Percentiles rank a stretch among this genome's conserved stretches.
Evolutionary conservation across 2,113 vertebrate genomes (phyloP).

Genomic region (Ageneiosus marmoratus): DNA sequence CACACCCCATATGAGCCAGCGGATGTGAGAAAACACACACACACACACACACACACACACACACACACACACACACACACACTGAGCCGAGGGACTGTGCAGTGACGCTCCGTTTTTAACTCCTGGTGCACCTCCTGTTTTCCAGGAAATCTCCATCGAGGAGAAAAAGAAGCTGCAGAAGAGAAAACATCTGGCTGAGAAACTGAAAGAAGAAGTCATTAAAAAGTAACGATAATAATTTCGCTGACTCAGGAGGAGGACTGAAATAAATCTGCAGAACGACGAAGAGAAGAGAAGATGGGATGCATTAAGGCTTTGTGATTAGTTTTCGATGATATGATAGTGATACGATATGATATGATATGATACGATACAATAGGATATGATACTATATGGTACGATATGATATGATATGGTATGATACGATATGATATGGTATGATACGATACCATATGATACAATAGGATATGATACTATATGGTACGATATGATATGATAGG

Average conservation of each 20-base stretch:
- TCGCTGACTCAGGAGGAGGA: not conserved
- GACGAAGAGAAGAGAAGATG: not conserved
- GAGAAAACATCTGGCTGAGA: conserved; percentile 92
- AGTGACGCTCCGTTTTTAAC: not conserved
- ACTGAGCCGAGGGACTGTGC: not conserved
- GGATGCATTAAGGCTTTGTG: not conserved
- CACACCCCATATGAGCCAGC: not conserved
- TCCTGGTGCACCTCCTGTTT: conserved; percentile 4
- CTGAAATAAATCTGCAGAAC: not conserved
- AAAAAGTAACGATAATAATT: conserved; percentile 75
- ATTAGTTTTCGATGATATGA: conserved; percentile 42
- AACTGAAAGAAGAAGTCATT: conserved; percentile 96
- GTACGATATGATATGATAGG: not conserved
- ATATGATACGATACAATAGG: conserved; percentile 43
- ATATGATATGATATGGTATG: conserved; percentile 44
- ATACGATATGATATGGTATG: not conserved
- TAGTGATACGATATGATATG: conserved; percentile 9
- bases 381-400: not conserved
- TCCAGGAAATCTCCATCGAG: conserved; percentile 82
- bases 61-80: not conserved
- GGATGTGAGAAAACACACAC: conserved; percentile 1
- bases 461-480: conserved; percentile 47
- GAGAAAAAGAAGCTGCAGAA: conserved; percentile 89
- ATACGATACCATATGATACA: no score
- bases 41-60: not conserved